Evolutionary conservation across 2,113 vertebrate genomes (phyloP).

Genomic region (Pteropus alecto): DNA sequence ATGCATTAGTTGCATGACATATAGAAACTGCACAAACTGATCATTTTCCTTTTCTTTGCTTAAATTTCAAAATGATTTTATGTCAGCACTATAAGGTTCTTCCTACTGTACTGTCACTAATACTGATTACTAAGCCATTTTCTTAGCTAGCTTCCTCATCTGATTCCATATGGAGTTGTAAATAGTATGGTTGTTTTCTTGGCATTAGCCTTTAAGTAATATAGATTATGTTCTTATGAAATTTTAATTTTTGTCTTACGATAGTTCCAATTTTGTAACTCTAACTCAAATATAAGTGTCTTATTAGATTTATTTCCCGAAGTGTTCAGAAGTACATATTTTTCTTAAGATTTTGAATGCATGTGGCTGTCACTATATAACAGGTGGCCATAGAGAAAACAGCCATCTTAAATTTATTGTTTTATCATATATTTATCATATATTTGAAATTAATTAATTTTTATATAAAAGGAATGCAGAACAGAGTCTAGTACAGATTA

Average conservation of each 20-base stretch:
- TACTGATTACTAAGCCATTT: background rate
- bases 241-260: constrained; percentile 39
- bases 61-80: background rate
- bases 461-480: constrained; percentile 75
- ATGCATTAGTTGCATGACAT: background rate
- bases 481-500: constrained; percentile 75
- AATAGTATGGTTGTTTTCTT: background rate
- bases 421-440: constrained; percentile 67
- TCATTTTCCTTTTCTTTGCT: background rate
- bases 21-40: background rate
- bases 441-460: constrained; percentile 72
- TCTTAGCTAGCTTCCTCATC: background rate
- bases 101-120: background rate
- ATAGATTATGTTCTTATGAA: constrained; percentile 28
- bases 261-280: constrained; percentile 36
- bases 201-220: constrained; percentile 28
- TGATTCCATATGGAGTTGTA: background rate
- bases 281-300: constrained; percentile 8
- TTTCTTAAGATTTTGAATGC: constrained; percentile 54
- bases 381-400: constrained; percentile 82
- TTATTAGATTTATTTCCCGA: constrained; percentile 37
- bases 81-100: background rate
- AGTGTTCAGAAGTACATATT: constrained; percentile 13
- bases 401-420: constrained; percentile 78
- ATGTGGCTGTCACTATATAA: constrained; percentile 74